phyloP scores from a whole-genome alignment of 2,888 invertebrate genomes.

The Cistogaster globosa region DNA sequence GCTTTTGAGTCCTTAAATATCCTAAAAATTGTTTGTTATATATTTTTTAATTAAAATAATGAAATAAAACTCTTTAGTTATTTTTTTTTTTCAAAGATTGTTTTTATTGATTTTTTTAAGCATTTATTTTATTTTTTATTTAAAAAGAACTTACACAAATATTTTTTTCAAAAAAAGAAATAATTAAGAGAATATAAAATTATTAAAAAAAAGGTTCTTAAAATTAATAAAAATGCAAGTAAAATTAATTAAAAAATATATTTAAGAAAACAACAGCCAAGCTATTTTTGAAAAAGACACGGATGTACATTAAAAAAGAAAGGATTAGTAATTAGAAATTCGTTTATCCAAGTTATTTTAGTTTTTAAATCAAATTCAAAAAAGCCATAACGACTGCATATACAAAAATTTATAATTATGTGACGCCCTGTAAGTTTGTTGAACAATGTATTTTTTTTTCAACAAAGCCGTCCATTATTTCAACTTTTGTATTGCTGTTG shows the following conservation, averaged over 20 bases:
- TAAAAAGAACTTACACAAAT: conserved; percentile 64
- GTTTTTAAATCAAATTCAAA: conserved; percentile 14
- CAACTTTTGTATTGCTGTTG: conserved; percentile 21
- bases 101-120: conserved; percentile 69
- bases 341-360: neutral
- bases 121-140: conserved; percentile 62
- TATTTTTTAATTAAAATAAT: conserved; percentile 8
- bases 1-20: conserved; percentile 40
- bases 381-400: conserved; percentile 31
- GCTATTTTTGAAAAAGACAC: conserved; percentile 24
- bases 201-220: conserved; percentile 30
- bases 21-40: conserved; percentile 36
- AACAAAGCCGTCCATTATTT: conserved; percentile 37
- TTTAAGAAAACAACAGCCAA: conserved; percentile 52
- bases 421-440: conserved; percentile 45
- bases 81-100: conserved; percentile 68
- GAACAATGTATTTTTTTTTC: conserved; percentile 51
- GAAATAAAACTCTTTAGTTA: conserved; percentile 68
- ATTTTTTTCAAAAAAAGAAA: conserved; percentile 48
- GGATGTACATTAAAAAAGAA: conserved; percentile 7
- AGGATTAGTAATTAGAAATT: conserved; percentile 49
- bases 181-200: conserved; percentile 49
- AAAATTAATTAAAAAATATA: conserved; percentile 36
- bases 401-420: conserved; percentile 20
- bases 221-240: conserved; percentile 31